A percentile compares a stretch with the other conserved stretches of the same genome.
Conservation (phyloP, 2,797 vertebrate species). For the Lutjanus argentimaculatus region DNA sequence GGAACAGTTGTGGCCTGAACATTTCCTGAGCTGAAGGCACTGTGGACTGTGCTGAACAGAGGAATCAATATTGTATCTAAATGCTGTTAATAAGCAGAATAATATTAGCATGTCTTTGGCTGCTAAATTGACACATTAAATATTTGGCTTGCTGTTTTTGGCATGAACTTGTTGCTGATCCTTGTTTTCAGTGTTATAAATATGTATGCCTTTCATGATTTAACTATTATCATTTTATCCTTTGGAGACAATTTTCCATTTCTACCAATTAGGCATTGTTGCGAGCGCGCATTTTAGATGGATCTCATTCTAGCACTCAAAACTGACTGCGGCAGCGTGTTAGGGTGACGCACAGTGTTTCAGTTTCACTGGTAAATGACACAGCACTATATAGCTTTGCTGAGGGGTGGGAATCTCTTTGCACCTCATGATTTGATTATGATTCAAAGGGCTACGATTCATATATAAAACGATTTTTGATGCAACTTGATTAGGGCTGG, state of each 20-base stretch:
- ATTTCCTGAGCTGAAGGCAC: conserved; percentile 26
- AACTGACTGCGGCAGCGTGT: conserved; percentile 12
- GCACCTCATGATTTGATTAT: too few relatives aligned
- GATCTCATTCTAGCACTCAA: conserved; percentile 6
- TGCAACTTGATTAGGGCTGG: too few relatives aligned
- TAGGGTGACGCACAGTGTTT: conserved; percentile 13
- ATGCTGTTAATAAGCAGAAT: conserved; percentile 34
- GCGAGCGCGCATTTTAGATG: conserved; percentile 21
- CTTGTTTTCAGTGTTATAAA: conserved; percentile 1
- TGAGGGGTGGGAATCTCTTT: conserved; percentile 4
- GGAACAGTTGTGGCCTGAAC: conserved; percentile 39
- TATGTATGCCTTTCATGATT: conserved; percentile 11
- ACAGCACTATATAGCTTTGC: conserved; percentile 19
- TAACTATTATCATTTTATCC: conserved; percentile 4
- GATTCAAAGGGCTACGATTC: too few relatives aligned
- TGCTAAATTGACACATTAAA: conserved; percentile 11
- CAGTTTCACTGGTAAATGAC: conserved; percentile 34
- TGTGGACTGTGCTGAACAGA: conserved; percentile 9
- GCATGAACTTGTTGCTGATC: conserved; percentile 1
- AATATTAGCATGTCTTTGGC: conserved; percentile 7
- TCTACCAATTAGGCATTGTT: conserved; percentile 14
- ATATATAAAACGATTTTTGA: too few relatives aligned
- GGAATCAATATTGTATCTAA: conserved; percentile 42
- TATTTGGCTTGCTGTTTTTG: conserved; percentile 23
- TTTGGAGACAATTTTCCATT: neutral